These are phyloP conservation scores for Berghia stephanieae DNA, from an alignment of 1,140 invertebrate species.

Conservation along the genomic window DNA sequence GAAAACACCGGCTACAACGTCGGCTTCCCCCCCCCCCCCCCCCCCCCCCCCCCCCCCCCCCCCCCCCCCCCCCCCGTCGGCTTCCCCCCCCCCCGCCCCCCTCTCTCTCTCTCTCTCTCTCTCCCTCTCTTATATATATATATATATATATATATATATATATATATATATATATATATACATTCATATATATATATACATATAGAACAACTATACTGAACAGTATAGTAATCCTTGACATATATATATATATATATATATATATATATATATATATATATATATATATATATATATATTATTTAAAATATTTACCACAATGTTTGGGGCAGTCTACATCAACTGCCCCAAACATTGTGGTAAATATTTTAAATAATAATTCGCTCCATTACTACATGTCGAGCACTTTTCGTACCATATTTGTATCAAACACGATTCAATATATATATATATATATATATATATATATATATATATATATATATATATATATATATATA, in stretches of 20 bases:
- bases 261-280: slow-evolving; percentile 14
- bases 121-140: background rate
- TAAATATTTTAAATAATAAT: no score
- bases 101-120: background rate
- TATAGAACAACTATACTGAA: background rate
- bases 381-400: no score
- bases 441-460: slow-evolving; percentile 15
- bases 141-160: background rate
- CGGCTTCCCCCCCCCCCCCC: background rate
- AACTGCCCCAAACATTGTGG: no score
- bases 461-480: slow-evolving; percentile 13
- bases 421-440: no score
- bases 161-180: background rate
- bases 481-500: slow-evolving; percentile 6
- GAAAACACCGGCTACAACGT: background rate
- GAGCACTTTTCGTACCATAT: no score
- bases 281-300: background rate
- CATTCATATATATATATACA: no score
- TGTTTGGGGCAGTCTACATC: no score
- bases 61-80: no score
- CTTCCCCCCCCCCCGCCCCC: no score
- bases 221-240: no score
- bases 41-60: no score
- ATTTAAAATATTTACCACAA: no score
- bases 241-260: background rate